Conservation (phyloP, 2,113 vertebrate species). For the Paraplagusia blochii region DNA sequence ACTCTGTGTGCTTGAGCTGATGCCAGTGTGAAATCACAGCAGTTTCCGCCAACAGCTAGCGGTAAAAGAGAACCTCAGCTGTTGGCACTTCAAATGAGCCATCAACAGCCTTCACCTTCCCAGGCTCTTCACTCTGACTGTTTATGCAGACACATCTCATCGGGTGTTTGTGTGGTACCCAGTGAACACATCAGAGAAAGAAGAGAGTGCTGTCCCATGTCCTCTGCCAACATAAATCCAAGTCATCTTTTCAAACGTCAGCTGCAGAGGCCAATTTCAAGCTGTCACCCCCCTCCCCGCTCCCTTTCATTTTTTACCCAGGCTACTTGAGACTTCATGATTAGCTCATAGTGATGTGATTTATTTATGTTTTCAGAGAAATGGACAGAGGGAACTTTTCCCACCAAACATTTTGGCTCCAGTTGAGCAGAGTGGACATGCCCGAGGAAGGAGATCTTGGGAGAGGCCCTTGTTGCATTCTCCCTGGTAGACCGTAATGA, state of each 20-base stretch:
- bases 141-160: constrained; percentile 47
- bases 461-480: constrained; percentile 39
- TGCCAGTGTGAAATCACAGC: constrained; percentile 69
- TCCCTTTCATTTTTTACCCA: constrained; percentile 39
- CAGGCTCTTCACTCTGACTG: constrained; percentile 43
- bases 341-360: constrained; percentile 75
- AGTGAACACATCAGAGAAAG: constrained; percentile 38
- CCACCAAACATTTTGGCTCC: constrained; percentile 74
- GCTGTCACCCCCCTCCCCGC: constrained; percentile 36
- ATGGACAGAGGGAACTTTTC: constrained; percentile 72
- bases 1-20: constrained; percentile 56
- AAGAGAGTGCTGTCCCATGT: constrained; percentile 25
- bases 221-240: constrained; percentile 45
- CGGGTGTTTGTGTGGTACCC: constrained; percentile 37
- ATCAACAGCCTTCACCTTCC: constrained; percentile 69
- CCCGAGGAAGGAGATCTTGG: constrained; percentile 44
- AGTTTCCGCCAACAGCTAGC: constrained; percentile 55
- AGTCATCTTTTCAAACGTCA: constrained; percentile 46
- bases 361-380: constrained; percentile 77
- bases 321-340: constrained; percentile 67
- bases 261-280: constrained; percentile 53
- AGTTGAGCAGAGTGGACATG: constrained; percentile 55
- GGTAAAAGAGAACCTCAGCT: constrained; percentile 63
- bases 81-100: constrained; percentile 74
- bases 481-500: constrained; percentile 54